A percentile compares a stretch with the other conserved stretches of the same genome.
Conservation (phyloP, 2,797 vertebrate genomes). For the Alca torda region DNA sequence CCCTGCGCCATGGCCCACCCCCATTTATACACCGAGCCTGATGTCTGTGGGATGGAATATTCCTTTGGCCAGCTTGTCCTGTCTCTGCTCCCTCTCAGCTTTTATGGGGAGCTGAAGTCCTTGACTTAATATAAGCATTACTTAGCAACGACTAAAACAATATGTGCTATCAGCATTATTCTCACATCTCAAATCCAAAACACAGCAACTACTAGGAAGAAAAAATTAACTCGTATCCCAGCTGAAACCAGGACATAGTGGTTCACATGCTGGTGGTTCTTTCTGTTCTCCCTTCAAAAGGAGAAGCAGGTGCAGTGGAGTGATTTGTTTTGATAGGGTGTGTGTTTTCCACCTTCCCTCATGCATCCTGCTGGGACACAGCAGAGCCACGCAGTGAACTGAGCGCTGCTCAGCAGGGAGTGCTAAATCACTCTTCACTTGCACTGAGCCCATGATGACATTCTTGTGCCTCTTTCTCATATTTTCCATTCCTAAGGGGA, state of each 20-base stretch:
- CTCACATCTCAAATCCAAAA: neutral
- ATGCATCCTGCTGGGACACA: neutral
- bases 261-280: neutral
- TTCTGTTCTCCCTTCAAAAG: neutral
- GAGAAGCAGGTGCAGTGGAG: neutral
- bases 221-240: neutral
- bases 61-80: neutral
- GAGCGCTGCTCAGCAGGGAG: neutral
- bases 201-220: neutral
- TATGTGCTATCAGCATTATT: neutral
- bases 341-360: neutral
- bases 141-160: neutral
- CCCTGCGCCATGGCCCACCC: neutral
- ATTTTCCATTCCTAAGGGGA: neutral
- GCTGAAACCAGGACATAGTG: neutral
- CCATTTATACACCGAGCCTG: neutral
- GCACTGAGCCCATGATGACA: neutral
- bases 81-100: neutral
- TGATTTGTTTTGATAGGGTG: neutral
- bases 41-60: neutral
- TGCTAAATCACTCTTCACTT: neutral
- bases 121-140: neutral
- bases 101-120: neutral
- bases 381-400: neutral
- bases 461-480: neutral